These are phyloP conservation scores for Notothenia rossii DNA, from an alignment of 2,113 vertebrate species.

Conservation along the genomic window DNA sequence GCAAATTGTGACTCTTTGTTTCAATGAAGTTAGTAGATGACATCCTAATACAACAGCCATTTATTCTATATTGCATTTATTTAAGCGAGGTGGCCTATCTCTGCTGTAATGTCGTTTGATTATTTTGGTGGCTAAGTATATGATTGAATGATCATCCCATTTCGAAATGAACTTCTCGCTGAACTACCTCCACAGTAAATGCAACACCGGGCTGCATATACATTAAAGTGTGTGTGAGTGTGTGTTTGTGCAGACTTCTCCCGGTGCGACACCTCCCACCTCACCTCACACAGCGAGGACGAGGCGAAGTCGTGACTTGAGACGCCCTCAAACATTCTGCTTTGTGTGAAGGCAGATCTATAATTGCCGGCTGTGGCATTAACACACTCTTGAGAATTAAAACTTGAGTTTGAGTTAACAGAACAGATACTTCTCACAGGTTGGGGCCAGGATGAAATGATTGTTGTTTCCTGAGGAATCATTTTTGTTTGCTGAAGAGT, in stretches of 20 bases:
- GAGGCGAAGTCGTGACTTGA: conserved; percentile 72
- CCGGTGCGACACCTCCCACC: conserved; percentile 72
- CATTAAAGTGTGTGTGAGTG: conserved; percentile 2
- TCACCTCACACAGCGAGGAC: conserved; percentile 55
- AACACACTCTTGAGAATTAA: conserved; percentile 11
- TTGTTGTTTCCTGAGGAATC: background rate
- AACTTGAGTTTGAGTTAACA: background rate
- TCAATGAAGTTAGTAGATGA: too few relatives aligned
- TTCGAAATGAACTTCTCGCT: too few relatives aligned
- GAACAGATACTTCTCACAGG: background rate
- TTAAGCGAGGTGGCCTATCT: background rate
- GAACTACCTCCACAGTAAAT: background rate
- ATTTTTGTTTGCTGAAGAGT: background rate
- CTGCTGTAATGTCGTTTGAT: background rate
- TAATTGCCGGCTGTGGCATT: conserved; percentile 57
- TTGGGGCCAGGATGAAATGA: background rate
- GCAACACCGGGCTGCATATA: background rate
- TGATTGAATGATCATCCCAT: background rate
- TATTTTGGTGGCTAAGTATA: background rate
- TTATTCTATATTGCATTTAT: too few relatives aligned
- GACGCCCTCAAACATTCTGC: conserved; percentile 77
- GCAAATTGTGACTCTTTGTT: background rate
- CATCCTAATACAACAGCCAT: background rate
- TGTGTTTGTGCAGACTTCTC: conserved; percentile 36
- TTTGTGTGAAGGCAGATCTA: conserved; percentile 59